Conservation (phyloP, 2,888 invertebrate species). For the Megamerina dolium region DNA sequence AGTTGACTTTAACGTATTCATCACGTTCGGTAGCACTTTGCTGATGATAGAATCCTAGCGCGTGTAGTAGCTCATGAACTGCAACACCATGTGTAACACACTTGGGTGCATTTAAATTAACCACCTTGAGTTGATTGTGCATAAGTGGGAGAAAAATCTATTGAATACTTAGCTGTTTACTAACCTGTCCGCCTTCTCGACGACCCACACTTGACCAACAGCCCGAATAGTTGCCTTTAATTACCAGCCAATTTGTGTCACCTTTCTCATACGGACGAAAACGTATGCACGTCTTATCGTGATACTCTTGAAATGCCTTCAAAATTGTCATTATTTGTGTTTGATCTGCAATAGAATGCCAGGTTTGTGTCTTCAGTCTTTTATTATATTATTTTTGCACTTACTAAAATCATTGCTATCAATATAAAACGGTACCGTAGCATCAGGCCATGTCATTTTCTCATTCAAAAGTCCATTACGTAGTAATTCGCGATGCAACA, state of each 20-base stretch:
- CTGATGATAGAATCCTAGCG: constrained; percentile 77
- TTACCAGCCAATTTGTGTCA: constrained; percentile 56
- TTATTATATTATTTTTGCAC: constrained; percentile 24
- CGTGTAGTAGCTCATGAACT: constrained; percentile 73
- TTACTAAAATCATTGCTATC: constrained; percentile 53
- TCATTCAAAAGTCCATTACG: constrained; percentile 51
- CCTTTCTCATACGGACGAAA: constrained; percentile 56
- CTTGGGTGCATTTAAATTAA: constrained; percentile 54
- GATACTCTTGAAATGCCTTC: constrained; percentile 56
- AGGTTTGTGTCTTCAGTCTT: constrained; percentile 8
- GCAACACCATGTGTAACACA: constrained; percentile 61
- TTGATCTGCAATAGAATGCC: constrained; percentile 37
- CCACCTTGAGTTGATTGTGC: constrained; percentile 39
- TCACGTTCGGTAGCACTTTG: constrained; percentile 75
- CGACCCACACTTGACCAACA: constrained; percentile 65
- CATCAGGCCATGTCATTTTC: constrained; percentile 52
- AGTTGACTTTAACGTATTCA: constrained; percentile 64
- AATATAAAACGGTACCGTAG: constrained; percentile 54
- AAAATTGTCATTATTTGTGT: constrained; percentile 52
- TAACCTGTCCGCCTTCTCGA: constrained; percentile 56
- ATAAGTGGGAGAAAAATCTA: too few species aligned
- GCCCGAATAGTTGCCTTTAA: constrained; percentile 54
- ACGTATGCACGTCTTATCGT: constrained; percentile 58
- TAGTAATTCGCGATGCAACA: constrained; percentile 46
- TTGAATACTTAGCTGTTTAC: too few species aligned